Conservation (phyloP, 1,140 invertebrate genomes). For the Lamellibrachia luymesi region DNA sequence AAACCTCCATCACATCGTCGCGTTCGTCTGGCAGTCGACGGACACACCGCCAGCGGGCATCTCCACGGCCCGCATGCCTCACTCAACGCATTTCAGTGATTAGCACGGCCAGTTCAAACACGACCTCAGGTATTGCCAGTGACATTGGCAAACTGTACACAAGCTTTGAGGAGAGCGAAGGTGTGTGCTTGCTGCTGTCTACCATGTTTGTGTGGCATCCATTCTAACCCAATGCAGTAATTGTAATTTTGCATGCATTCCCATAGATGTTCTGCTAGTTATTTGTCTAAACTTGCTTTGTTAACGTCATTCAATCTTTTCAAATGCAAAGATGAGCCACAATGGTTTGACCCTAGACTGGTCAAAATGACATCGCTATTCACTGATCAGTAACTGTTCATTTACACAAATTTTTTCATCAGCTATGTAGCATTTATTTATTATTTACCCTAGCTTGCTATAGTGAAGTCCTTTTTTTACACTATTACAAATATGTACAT, state of each 20-base stretch:
- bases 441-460: too few relatives aligned
- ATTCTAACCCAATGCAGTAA: neutral
- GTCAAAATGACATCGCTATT: too few relatives aligned
- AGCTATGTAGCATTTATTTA: too few relatives aligned
- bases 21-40: slow-evolving; percentile 27
- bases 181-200: slow-evolving; percentile 40
- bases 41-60: slow-evolving; percentile 73
- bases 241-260: neutral
- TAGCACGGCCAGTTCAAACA: slow-evolving; percentile 88
- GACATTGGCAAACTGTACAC: slow-evolving; percentile 60
- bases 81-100: slow-evolving; percentile 79
- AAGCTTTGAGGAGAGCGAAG: slow-evolving; percentile 81
- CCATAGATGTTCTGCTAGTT: too few relatives aligned
- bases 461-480: too few relatives aligned
- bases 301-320: too few relatives aligned
- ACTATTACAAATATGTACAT: too few relatives aligned
- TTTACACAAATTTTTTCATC: too few relatives aligned
- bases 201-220: neutral
- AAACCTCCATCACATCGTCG: slow-evolving; percentile 33
- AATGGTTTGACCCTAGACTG: too few relatives aligned
- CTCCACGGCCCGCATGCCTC: slow-evolving; percentile 18
- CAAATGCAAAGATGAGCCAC: too few relatives aligned
- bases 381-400: too few relatives aligned
- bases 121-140: slow-evolving; percentile 91
- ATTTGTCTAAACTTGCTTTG: neutral